Percentiles rank a stretch among this genome's conserved stretches.
Evolutionary conservation across 1,140 invertebrate species (phyloP).

Genomic region (Microplitis mediator): DNA sequence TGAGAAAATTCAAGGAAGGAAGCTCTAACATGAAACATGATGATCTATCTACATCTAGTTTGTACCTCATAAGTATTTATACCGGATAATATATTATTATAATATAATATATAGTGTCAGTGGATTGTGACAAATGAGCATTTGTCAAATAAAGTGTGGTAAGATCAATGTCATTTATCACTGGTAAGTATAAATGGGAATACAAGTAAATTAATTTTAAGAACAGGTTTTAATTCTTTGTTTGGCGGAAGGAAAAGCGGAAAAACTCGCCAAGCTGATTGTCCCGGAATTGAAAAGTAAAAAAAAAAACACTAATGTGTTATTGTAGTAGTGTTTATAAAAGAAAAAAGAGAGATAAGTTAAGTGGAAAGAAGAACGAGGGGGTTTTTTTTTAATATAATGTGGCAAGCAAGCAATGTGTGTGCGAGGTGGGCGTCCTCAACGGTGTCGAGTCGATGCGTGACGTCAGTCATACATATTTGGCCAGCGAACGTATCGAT

Average conservation of each 20-base stretch:
- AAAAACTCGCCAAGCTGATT: constrained; percentile 14
- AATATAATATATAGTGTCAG: too few species aligned
- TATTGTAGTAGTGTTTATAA: constrained; percentile 12
- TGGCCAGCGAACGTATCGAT: constrained; percentile 54
- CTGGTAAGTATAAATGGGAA: too few species aligned
- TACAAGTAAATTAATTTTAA: constrained; percentile 3
- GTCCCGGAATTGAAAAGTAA: background rate
- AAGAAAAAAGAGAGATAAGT: background rate
- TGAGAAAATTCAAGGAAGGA: too few species aligned
- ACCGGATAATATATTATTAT: too few species aligned
- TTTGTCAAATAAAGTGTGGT: too few species aligned
- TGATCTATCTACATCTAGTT: background rate
- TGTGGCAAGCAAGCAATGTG: constrained; percentile 18
- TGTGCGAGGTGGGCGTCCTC: constrained; percentile 42
- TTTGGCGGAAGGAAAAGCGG: constrained; percentile 19
- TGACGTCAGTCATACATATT: constrained; percentile 62
- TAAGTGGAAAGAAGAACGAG: background rate
- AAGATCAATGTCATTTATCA: too few species aligned
- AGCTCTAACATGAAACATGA: background rate
- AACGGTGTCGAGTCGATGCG: constrained; percentile 36
- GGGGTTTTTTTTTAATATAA: constrained; percentile 20
- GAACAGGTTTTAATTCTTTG: constrained; percentile 9
- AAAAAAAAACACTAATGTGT: constrained; percentile 33
- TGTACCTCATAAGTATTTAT: background rate
- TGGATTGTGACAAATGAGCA: too few species aligned